A percentile compares a stretch with the other conserved stretches of the same genome.
phyloP scores from a whole-genome alignment of 2,113 vertebrate genomes.

The Macquaria australasica region DNA sequence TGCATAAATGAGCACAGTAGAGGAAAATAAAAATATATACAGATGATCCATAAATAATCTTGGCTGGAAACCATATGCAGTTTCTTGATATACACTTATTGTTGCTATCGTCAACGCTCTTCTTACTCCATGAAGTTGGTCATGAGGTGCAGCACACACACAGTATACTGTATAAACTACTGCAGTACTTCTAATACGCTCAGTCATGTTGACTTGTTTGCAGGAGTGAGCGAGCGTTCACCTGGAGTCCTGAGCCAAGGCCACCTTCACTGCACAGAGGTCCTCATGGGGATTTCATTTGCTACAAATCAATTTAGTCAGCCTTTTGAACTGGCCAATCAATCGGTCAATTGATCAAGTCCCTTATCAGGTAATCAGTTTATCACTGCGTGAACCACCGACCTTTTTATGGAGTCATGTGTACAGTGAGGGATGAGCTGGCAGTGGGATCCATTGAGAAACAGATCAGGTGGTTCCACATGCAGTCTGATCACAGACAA shows the following conservation, averaged over 20 bases:
- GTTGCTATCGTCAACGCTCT: neutral
- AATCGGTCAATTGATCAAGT: slow-evolving; percentile 45
- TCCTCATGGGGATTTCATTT: neutral
- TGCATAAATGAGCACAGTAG: too few relatives aligned
- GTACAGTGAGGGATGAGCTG: slow-evolving; percentile 31
- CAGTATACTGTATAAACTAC: neutral
- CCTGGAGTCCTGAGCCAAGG: slow-evolving; percentile 22
- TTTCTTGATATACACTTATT: neutral
- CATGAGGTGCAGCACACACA: neutral
- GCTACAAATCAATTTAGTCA: slow-evolving; percentile 15
- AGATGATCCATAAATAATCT: too few relatives aligned
- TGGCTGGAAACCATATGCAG: too few relatives aligned
- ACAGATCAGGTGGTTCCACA: neutral
- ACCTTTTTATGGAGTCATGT: slow-evolving; percentile 35
- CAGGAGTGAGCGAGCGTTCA: neutral
- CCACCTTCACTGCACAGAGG: neutral
- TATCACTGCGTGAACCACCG: slow-evolving; percentile 7
- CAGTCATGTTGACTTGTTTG: neutral
- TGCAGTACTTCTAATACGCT: too few relatives aligned
- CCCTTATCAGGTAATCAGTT: slow-evolving; percentile 48
- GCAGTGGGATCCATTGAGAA: neutral
- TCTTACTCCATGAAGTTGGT: neutral
- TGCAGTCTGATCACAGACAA: neutral
- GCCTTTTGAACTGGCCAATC: neutral
- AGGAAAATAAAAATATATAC: too few relatives aligned